These are phyloP conservation scores for Chrysoperla carnea DNA, from an alignment of 1,140 invertebrate species.

Conservation along the genomic window DNA sequence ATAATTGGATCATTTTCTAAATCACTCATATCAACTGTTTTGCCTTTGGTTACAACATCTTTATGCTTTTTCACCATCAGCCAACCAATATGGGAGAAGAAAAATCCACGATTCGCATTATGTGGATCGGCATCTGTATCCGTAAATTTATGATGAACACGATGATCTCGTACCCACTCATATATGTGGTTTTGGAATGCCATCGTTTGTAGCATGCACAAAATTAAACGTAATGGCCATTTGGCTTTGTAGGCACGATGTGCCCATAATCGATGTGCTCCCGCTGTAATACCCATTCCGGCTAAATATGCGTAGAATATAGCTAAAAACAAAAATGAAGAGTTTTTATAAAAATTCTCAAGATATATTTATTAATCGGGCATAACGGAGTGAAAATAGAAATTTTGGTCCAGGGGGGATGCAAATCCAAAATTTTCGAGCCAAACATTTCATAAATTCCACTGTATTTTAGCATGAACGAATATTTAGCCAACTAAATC, in stretches of 20 bases:
- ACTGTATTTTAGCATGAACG: too few species aligned
- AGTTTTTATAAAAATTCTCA: neutral
- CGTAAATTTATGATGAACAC: conserved; percentile 82
- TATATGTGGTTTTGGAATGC: conserved; percentile 58
- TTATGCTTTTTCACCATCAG: conserved; percentile 71
- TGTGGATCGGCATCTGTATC: conserved; percentile 86
- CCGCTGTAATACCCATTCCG: conserved; percentile 65
- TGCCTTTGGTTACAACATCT: conserved; percentile 64
- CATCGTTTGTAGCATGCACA: conserved; percentile 57
- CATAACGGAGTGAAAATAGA: too few species aligned
- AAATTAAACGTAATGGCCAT: conserved; percentile 52
- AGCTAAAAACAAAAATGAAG: conserved; percentile 11
- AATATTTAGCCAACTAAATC: neutral
- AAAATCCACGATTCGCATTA: conserved; percentile 72
- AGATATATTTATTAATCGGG: neutral
- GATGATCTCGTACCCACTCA: conserved; percentile 69
- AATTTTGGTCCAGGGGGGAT: too few species aligned
- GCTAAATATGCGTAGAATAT: conserved; percentile 19
- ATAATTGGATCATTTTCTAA: conserved; percentile 54
- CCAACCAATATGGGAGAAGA: conserved; percentile 91
- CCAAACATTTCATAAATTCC: too few species aligned
- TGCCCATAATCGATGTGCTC: conserved; percentile 77
- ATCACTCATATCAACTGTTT: conserved; percentile 63
- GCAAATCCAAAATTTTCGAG: too few species aligned
- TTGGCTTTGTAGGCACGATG: conserved; percentile 77